phyloP scores from a whole-genome alignment of 64 coral and sea anemone genomes.

The Stichodactyla mertensii region DNA sequence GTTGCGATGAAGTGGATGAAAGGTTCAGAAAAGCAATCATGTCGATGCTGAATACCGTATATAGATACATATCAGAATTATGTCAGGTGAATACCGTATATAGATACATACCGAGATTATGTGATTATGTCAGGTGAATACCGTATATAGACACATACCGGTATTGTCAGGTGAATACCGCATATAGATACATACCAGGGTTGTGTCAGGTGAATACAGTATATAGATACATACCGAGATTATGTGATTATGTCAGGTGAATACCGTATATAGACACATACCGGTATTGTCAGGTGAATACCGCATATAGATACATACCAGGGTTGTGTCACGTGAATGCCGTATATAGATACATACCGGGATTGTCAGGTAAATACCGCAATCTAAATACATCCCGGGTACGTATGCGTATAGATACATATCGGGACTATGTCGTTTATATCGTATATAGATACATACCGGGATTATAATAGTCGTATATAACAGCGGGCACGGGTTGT shows the following conservation, averaged over 20 bases:
- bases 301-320: conserved; percentile 21
- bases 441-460: conserved; percentile 23
- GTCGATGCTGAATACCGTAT: too few species aligned
- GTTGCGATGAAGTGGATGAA: too few species aligned
- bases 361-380: conserved; percentile 49
- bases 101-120: conserved; percentile 48
- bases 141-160: conserved; percentile 24
- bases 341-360: conserved; percentile 35
- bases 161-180: conserved; percentile 25
- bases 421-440: too few species aligned
- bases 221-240: conserved; percentile 44
- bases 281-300: conserved; percentile 48
- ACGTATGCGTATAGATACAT: too few species aligned
- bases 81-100: neutral
- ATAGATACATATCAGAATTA: too few species aligned
- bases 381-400: too few species aligned
- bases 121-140: conserved; percentile 55
- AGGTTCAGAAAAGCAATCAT: too few species aligned
- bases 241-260: conserved; percentile 66
- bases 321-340: conserved; percentile 48
- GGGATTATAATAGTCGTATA: conserved; percentile 94
- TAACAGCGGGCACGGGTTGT: conserved; percentile 71
- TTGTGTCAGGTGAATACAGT: conserved; percentile 16
- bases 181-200: conserved; percentile 40
- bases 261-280: neutral